Percentiles rank a stretch among this genome's conserved stretches.
Conservation (phyloP, 2,797 vertebrate genomes). For the Bufotes viridis region DNA sequence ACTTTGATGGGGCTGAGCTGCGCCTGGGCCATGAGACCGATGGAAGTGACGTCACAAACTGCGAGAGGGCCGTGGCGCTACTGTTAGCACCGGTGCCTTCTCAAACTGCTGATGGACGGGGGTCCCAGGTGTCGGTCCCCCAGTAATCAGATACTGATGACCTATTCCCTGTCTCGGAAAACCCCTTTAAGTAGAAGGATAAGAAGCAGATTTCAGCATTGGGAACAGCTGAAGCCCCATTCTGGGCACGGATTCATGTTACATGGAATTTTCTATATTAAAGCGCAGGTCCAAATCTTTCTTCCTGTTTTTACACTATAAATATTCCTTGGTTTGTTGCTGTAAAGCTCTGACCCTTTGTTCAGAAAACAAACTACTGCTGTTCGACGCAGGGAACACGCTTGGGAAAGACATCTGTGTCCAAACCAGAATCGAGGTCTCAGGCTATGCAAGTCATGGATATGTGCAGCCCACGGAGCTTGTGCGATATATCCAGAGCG, state of each 20-base stretch:
- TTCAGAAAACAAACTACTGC: constrained; percentile 49
- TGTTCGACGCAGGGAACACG: constrained; percentile 47
- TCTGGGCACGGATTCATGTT: neutral
- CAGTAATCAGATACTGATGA: no score
- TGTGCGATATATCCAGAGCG: neutral
- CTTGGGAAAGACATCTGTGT: constrained; percentile 50
- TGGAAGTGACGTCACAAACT: no score
- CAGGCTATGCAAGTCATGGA: constrained; percentile 8
- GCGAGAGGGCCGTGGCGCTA: no score
- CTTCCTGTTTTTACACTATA: constrained; percentile 33
- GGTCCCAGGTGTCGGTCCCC: no score
- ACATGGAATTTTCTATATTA: constrained; percentile 22
- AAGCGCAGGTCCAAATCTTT: neutral
- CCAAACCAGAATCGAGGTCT: neutral
- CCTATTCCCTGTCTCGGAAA: no score
- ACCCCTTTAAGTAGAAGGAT: neutral
- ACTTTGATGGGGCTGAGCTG: no score
- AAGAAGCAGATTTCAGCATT: neutral
- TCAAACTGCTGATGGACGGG: no score
- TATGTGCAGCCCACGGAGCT: neutral
- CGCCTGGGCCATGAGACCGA: no score
- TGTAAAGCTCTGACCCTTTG: constrained; percentile 7
- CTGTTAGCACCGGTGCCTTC: no score
- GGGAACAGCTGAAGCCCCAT: neutral
- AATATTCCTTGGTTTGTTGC: constrained; percentile 20